phyloP scores from a whole-genome alignment of 2,888 invertebrate species.

The Caenorhabditis sp. region DNA sequence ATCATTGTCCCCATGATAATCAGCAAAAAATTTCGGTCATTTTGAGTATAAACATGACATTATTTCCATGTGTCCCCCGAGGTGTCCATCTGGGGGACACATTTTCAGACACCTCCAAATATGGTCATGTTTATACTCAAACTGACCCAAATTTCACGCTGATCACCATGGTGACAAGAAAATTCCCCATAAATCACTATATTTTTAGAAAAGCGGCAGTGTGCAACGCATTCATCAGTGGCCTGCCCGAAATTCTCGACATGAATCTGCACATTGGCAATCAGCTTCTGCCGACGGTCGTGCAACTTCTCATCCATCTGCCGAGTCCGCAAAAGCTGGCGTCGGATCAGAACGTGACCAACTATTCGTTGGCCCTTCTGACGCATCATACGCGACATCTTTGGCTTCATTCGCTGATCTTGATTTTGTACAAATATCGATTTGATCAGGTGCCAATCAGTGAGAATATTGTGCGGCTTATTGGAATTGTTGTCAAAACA shows the following conservation, averaged over 20 bases:
- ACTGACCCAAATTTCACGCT: too few relatives aligned
- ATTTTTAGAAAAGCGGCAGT: constrained; percentile 84
- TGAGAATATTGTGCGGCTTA: constrained; percentile 80
- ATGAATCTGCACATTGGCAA: constrained; percentile 89
- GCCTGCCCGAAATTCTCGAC: constrained; percentile 86
- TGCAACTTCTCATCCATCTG: constrained; percentile 82
- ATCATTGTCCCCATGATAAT: too few relatives aligned
- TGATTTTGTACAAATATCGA: constrained; percentile 86
- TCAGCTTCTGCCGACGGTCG: constrained; percentile 84
- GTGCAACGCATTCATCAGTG: constrained; percentile 92
- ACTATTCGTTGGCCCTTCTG: constrained; percentile 77
- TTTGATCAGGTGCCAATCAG: constrained; percentile 73
- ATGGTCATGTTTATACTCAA: neutral
- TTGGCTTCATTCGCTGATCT: constrained; percentile 91
- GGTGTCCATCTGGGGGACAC: neutral
- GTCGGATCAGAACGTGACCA: constrained; percentile 77
- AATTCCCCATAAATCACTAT: too few relatives aligned
- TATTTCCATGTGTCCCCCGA: too few relatives aligned
- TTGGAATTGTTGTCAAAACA: constrained; percentile 89
- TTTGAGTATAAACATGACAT: too few relatives aligned
- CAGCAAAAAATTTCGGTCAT: too few relatives aligned
- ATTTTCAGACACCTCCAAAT: neutral
- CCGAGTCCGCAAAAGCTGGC: constrained; percentile 80
- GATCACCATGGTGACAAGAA: too few relatives aligned
- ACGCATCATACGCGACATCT: constrained; percentile 76